Evolutionary conservation across 2,888 invertebrate species (phyloP).

Genomic region (Nasonovia ribisnigri): DNA sequence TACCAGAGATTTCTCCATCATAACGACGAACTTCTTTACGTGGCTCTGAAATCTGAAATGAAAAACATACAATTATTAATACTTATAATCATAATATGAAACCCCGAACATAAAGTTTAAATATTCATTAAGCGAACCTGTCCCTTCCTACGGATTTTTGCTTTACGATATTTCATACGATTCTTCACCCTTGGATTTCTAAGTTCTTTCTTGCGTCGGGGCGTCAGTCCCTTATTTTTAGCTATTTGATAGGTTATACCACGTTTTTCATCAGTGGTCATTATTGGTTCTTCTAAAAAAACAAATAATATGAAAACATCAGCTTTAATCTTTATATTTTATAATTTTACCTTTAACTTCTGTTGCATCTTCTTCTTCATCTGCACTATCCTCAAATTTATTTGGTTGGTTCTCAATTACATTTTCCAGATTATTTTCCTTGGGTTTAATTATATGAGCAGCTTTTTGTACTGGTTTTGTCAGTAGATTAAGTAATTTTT

Average conservation of each 20-base stretch:
- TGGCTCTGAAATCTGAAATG: conserved; percentile 79
- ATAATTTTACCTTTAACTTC: conserved; percentile 33
- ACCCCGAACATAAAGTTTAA: not conserved
- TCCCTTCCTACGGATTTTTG: conserved; percentile 92
- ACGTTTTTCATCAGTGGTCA: conserved; percentile 75
- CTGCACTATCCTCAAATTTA: conserved; percentile 5
- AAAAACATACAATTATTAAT: conserved; percentile 61
- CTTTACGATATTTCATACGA: conserved; percentile 91
- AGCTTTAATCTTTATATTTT: not conserved
- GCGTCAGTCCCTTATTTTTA: conserved; percentile 95
- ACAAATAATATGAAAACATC: not conserved
- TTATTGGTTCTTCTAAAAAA: conserved; percentile 19
- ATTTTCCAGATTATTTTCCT: not conserved
- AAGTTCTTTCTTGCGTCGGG: conserved; percentile 90
- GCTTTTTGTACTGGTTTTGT: not conserved
- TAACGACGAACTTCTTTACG: conserved; percentile 86
- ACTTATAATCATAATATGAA: not conserved
- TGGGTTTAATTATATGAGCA: not conserved
- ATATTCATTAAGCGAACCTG: conserved; percentile 74
- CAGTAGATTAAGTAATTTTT: conserved; percentile 51
- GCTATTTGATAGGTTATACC: conserved; percentile 93
- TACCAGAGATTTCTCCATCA: conserved; percentile 93
- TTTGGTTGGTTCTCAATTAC: not conserved
- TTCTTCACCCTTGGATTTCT: conserved; percentile 97
- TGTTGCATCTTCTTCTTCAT: conserved; percentile 18